Evolutionary conservation across 2,888 invertebrate genomes (phyloP).

Genomic region (Dicyrtoma fusca): DNA sequence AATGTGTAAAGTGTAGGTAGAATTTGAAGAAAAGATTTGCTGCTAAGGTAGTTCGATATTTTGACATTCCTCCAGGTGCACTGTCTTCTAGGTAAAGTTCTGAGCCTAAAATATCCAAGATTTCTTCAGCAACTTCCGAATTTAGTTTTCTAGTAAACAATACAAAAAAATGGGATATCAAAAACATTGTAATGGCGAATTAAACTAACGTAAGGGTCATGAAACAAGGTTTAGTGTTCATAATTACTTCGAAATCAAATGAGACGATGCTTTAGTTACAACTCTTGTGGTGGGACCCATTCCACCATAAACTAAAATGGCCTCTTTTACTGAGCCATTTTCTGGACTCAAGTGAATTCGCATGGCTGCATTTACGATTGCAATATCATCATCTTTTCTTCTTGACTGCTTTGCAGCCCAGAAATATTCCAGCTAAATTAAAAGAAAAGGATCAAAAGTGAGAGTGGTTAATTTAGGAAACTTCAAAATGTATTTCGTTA

Average conservation of each 20-base stretch:
- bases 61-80: slow-evolving; percentile 82
- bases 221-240: background rate
- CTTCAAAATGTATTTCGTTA: background rate
- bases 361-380: slow-evolving; percentile 84
- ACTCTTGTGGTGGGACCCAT: slow-evolving; percentile 85
- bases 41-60: slow-evolving; percentile 75
- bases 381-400: slow-evolving; percentile 91
- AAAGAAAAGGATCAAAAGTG: background rate
- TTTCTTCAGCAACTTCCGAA: slow-evolving; percentile 66
- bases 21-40: slow-evolving; percentile 66
- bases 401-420: slow-evolving; percentile 89
- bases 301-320: slow-evolving; percentile 83
- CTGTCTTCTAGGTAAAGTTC: slow-evolving; percentile 76
- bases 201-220: slow-evolving; percentile 58
- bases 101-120: slow-evolving; percentile 67
- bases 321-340: slow-evolving; percentile 64
- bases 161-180: too few species aligned
- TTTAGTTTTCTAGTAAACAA: slow-evolving; percentile 67
- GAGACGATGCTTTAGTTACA: slow-evolving; percentile 69
- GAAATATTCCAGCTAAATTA: slow-evolving; percentile 70
- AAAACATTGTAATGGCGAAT: slow-evolving; percentile 66
- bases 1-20: slow-evolving; percentile 59
- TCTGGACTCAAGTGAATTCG: slow-evolving; percentile 69
- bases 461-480: background rate
- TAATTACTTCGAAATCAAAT: slow-evolving; percentile 64